A percentile compares a stretch with the other conserved stretches of the same genome.
Evolutionary conservation across 2,113 vertebrate species (phyloP).

Genomic region (Cervus canadensis): DNA sequence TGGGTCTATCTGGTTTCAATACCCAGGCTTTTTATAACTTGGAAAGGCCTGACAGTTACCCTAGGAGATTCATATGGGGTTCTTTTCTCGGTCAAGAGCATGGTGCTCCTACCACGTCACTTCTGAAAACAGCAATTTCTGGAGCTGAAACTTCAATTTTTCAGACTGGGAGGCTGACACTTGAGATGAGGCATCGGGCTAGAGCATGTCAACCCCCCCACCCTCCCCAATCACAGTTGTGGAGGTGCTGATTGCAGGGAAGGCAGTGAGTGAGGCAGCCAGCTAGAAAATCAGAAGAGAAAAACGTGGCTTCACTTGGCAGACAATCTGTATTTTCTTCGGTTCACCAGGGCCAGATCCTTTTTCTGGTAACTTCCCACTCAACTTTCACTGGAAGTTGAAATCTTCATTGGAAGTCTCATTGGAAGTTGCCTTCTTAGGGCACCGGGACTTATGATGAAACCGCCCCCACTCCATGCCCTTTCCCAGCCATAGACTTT

Average conservation of each 20-base stretch:
- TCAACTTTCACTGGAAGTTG: not conserved
- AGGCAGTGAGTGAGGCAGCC: constrained; percentile 5
- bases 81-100: constrained; percentile 39
- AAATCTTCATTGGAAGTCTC: too few species aligned
- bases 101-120: constrained; percentile 10
- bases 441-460: not conserved
- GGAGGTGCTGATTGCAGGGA: not conserved
- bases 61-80: not conserved
- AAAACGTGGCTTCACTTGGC: not conserved
- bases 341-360: not conserved
- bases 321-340: constrained; percentile 24
- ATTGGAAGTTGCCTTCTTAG: not conserved
- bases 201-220: not conserved
- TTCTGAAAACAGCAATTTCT: constrained; percentile 68
- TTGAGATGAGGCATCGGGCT: not conserved
- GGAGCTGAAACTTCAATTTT: constrained; percentile 63
- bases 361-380: not conserved
- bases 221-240: not conserved
- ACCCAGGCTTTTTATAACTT: not conserved
- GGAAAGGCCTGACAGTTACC: not conserved
- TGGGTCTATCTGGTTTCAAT: not conserved
- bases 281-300: constrained; percentile 46
- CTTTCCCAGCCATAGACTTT: not conserved
- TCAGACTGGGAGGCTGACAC: constrained; percentile 43
- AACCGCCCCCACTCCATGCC: accelerated